phyloP scores from a whole-genome alignment of 2,888 invertebrate genomes.

The Lamellibrachia satsuma region DNA sequence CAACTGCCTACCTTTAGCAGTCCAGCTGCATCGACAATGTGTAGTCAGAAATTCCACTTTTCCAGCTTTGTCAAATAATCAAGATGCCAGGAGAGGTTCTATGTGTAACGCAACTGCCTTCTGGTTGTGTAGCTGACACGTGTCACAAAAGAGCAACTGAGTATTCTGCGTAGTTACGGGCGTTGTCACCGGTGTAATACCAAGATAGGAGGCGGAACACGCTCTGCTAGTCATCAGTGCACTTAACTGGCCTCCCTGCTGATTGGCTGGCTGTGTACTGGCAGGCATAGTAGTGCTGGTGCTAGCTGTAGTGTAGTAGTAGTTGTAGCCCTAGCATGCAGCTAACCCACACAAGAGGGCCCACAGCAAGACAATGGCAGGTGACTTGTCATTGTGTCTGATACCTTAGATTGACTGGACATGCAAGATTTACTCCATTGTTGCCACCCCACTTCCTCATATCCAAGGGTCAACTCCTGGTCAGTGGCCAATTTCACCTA shows the following conservation, averaged over 20 bases:
- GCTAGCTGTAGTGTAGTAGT: not conserved
- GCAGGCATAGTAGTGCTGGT: not conserved
- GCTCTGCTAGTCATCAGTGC: not conserved
- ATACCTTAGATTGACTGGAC: not conserved
- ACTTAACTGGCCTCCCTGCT: not conserved
- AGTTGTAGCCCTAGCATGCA: not conserved
- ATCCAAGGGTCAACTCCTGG: not conserved
- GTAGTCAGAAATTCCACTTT: not conserved
- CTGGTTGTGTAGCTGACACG: not conserved
- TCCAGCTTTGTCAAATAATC: not conserved
- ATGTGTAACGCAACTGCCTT: not conserved
- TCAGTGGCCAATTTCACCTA: not conserved
- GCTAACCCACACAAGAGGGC: not conserved
- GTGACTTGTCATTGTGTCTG: not conserved
- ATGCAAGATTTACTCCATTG: not conserved
- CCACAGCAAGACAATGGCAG: not conserved
- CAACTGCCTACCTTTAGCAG: constrained; percentile 17
- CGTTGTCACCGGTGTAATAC: not conserved
- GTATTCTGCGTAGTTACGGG: constrained; percentile 17
- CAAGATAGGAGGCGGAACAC: not conserved
- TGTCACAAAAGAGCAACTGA: constrained; percentile 17
- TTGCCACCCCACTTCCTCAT: not conserved
- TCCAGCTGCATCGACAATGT: not conserved
- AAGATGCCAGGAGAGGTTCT: not conserved
- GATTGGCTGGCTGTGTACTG: not conserved